A percentile compares a stretch with the other conserved stretches of the same genome.
These are phyloP conservation scores for Bubo scandiacus DNA, from an alignment of 2,113 vertebrate genomes.

Conservation along the genomic window DNA sequence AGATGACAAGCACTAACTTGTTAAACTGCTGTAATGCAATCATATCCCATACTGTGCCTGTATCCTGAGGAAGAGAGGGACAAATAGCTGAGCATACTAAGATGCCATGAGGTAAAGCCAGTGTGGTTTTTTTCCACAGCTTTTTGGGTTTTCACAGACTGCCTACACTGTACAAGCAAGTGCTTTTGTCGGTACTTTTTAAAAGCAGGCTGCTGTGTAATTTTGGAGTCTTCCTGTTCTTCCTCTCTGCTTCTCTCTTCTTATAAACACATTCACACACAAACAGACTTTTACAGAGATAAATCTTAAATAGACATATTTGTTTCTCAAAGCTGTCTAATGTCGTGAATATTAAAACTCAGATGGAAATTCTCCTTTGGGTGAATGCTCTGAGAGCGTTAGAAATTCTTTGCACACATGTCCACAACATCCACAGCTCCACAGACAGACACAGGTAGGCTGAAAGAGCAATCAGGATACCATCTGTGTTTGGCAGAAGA, in stretches of 20 bases:
- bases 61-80: background rate
- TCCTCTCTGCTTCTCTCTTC: background rate
- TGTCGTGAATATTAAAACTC: slow-evolving; percentile 26
- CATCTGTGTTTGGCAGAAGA: slow-evolving; percentile 58
- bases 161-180: slow-evolving; percentile 10
- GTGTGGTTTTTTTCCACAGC: background rate
- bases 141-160: slow-evolving; percentile 15
- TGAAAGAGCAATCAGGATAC: slow-evolving; percentile 48
- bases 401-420: background rate
- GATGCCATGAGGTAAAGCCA: background rate
- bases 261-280: background rate
- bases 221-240: slow-evolving; percentile 15
- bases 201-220: background rate
- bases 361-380: background rate
- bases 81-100: background rate
- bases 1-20: slow-evolving; percentile 31
- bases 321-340: slow-evolving; percentile 8
- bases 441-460: slow-evolving; percentile 42
- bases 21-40: slow-evolving; percentile 1
- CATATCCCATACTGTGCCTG: background rate
- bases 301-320: slow-evolving; percentile 16
- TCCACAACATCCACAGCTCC: slow-evolving; percentile 49
- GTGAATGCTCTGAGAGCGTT: background rate
- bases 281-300: background rate
- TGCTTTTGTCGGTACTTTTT: background rate